Evolutionary conservation across 2,113 vertebrate genomes (phyloP), one percentile per base, ranked within the genome.

Genomic region (Potamarius usumacintae): DNA sequence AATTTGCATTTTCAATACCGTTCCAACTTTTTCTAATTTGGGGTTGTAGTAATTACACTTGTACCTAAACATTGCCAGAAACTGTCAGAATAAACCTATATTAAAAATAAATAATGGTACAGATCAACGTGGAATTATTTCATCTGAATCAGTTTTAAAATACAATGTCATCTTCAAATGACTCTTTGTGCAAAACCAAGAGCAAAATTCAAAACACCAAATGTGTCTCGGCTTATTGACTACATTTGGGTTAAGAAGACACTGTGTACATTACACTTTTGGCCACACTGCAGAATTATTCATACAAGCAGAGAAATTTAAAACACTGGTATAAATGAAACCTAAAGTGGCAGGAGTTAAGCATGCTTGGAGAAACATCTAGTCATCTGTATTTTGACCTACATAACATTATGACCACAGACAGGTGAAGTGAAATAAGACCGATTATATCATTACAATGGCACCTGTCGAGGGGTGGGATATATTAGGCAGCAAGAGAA

Each of bases 381-480:
- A 22, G 50, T 25, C 60, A 77, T 74, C 50, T 88, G 53, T 18
- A 81, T 85, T 85, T 85, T 85, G 62, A 85, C 42, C 42, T 42
- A 42, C 42, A 42, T 42, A 42, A 42, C 4, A 42, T 42, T 42
- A 42, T 42, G 42, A 42, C 42, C 42, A 42, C 42, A 42, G 42
- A 42, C 42, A 0, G 2, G 42, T 42, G 42, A 42, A 42, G 3
- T 42, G 42, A 42, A 4, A 42, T 42, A 42, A 42, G 42, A 42
- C 42, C 42, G 42, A 42, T 42, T 42, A 42, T 42, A 42, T 42
- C 42, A 42, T 42, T 42, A 42, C 42, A 42, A 4, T 42, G 42
- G 42, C 42, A 42, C 42, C 42, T 42, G 42, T 42, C 42, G 42
- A 42, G 42, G 42, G 42, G 42, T 42, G 42, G 42, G 2, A 42